Evolutionary conservation across 2,888 invertebrate genomes (phyloP), one percentile per base, ranked within the genome.

Genomic region (Synergus gifuensis): DNA sequence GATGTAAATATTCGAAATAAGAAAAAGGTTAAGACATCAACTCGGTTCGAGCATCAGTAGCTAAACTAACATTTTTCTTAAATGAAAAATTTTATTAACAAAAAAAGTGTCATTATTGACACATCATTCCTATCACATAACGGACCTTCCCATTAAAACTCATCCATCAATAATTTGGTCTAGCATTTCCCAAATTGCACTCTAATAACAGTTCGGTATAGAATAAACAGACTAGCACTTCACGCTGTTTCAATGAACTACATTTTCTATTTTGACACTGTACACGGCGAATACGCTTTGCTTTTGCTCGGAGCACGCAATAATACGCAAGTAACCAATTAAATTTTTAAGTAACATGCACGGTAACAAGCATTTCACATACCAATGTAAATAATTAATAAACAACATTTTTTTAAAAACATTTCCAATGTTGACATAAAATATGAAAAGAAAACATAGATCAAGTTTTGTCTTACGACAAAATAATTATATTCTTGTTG

Each of bases 141-240:
- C 66, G 36, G 16, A 54, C 42, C 60, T 67, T 40, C 54, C 46
- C 18, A 76, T 40, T 63, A 44, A 73, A 62, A 63, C 54, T 81
- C 63, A 22, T 77, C 40, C 46, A 77, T 64, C 58, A 28, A 42
- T 40, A 78, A 78, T 79, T 73, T 79, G 78, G 60, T 83, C 81
- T 76, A 62, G 62, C 62, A 62, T 62, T 62, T 62, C 62, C 67
- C 66, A 64, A 81, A 79, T 82, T 80, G 81, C 79, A 78, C 82
- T 80, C 78, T 44, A n/a, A 73, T 79, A 78, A 77, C 83, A 81
- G 76, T 78, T 77, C 81, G 67, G 77, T 76, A 80, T 79, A 81
- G 78, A 81, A 63, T 76, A 84, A 79, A 78, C 79, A 80, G 85
- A 87, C 86, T 86, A 87, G 86, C 82, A 87, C 82, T 73, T 49